Conservation (phyloP, 2,888 invertebrate genomes). For the Trissolcus brochymenae region DNA sequence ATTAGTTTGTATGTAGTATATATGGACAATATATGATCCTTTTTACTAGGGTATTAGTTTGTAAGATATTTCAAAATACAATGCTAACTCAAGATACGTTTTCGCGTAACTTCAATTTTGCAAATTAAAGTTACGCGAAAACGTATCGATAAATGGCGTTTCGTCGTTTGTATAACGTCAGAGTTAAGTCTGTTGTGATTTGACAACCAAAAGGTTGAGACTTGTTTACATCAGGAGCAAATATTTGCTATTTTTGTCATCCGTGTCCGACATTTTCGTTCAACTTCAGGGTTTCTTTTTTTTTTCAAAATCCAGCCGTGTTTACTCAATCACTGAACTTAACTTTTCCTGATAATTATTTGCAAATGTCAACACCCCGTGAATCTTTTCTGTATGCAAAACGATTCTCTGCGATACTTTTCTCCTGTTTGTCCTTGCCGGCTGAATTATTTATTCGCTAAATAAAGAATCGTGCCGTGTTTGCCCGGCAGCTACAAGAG, state of each 20-base stretch:
- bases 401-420: not conserved
- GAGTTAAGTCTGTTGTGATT: slow-evolving; percentile 5
- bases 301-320: not conserved
- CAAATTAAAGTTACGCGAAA: no score
- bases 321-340: slow-evolving; percentile 34
- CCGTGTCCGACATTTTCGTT: not conserved
- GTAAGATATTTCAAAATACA: no score
- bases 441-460: slow-evolving; percentile 10
- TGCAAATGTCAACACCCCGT: slow-evolving; percentile 26
- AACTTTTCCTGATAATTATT: slow-evolving; percentile 40
- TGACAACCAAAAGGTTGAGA: slow-evolving; percentile 8
- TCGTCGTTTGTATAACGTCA: slow-evolving; percentile 4
- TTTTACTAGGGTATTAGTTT: no score
- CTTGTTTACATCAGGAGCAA: slow-evolving; percentile 24
- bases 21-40: no score
- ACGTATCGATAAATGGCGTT: not conserved
- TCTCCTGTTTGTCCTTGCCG: not conserved
- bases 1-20: no score
- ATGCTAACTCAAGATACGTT: no score
- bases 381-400: not conserved
- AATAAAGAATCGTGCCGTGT: slow-evolving; percentile 2
- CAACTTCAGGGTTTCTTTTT: not conserved
- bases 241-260: slow-evolving; percentile 17
- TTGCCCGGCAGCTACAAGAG: not conserved
- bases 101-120: no score